These are phyloP conservation scores for Dioctria rufipes DNA, from an alignment of 2,888 invertebrate genomes.

Conservation along the genomic window DNA sequence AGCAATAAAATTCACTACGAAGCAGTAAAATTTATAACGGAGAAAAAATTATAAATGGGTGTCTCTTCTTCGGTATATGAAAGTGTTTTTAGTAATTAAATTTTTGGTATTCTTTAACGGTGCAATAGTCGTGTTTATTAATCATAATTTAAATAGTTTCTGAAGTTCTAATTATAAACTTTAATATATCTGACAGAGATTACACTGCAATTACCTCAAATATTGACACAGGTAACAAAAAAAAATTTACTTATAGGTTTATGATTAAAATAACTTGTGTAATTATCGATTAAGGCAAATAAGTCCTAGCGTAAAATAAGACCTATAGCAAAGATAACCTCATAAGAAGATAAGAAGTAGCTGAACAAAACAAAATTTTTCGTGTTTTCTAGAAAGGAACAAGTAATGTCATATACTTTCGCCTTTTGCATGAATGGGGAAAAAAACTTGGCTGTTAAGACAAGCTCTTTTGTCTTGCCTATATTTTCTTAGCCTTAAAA, in stretches of 20 bases:
- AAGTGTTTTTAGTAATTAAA: slow-evolving; percentile 44
- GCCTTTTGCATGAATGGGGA: too few species aligned
- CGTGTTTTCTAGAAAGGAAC: too few species aligned
- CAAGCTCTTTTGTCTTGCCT: too few species aligned
- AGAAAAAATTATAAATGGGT: slow-evolving; percentile 29
- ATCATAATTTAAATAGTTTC: slow-evolving; percentile 45
- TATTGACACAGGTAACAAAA: slow-evolving; percentile 28
- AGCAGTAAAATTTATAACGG: slow-evolving; percentile 13
- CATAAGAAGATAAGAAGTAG: too few species aligned
- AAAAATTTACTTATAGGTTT: slow-evolving; percentile 19
- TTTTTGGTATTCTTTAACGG: slow-evolving; percentile 48
- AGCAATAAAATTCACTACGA: slow-evolving; percentile 50
- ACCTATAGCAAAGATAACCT: too few species aligned
- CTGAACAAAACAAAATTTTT: too few species aligned
- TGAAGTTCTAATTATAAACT: slow-evolving; percentile 43
- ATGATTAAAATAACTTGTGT: slow-evolving; percentile 25
- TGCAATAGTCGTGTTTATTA: slow-evolving; percentile 42
- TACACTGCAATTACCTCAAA: too few species aligned
- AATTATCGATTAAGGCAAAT: slow-evolving; percentile 40
- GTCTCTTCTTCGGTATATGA: slow-evolving; percentile 39
- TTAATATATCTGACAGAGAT: slow-evolving; percentile 15
- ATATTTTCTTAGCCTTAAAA: too few species aligned
- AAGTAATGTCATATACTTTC: too few species aligned
- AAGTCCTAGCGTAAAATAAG: too few species aligned
- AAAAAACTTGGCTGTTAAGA: too few species aligned